A percentile compares a stretch with the other conserved stretches of the same genome.
Evolutionary conservation across 2,113 vertebrate species (phyloP).

Genomic region (Trogon melanurus): DNA sequence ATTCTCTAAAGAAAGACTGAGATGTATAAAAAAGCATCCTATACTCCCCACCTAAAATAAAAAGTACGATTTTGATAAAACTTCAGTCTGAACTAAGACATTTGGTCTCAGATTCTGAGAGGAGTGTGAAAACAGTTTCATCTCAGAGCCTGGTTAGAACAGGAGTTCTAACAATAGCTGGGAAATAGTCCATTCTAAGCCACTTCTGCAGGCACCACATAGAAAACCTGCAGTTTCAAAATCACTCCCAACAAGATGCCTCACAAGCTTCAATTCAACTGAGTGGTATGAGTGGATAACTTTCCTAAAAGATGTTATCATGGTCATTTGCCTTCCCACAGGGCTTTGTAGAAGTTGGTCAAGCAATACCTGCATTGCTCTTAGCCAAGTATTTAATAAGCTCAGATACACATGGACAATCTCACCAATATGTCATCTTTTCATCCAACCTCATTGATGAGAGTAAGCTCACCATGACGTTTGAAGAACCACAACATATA

Average conservation of each 20-base stretch:
- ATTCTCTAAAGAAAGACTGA: background rate
- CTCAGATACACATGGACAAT: background rate
- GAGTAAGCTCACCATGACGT: background rate
- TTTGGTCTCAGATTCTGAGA: background rate
- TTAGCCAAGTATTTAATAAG: background rate
- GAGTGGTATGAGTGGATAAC: rapidly evolving
- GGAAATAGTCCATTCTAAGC: background rate
- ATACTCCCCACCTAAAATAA: background rate
- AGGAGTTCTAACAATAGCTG: background rate
- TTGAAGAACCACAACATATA: background rate
- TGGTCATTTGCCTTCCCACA: background rate
- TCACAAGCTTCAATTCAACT: background rate
- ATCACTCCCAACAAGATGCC: background rate
- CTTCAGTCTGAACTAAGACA: background rate
- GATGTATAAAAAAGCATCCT: background rate
- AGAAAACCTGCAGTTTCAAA: background rate
- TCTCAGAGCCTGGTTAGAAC: background rate
- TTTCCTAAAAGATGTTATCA: background rate
- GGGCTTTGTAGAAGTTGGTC: background rate
- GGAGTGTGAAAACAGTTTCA: background rate
- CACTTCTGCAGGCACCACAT: background rate
- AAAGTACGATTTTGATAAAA: background rate
- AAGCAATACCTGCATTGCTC: background rate
- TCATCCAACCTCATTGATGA: background rate
- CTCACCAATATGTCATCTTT: background rate